Conservation (phyloP, 2,113 vertebrate species). For the Caracal caracal region DNA sequence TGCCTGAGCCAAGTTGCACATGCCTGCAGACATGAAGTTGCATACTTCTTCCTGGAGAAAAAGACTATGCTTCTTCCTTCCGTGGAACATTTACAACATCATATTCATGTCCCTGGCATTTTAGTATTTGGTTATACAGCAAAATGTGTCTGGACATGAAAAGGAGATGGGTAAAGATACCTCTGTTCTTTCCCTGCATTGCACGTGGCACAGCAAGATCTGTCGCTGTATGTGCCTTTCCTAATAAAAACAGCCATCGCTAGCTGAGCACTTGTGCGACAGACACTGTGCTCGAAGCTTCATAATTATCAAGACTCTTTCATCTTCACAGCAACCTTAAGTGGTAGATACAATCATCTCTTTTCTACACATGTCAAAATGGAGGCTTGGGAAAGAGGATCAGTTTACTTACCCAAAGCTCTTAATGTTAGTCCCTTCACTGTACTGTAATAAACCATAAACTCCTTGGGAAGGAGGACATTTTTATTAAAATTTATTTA, state of each 20-base stretch:
- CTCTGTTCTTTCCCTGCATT: background rate
- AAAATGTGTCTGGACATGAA: background rate
- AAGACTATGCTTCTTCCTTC: background rate
- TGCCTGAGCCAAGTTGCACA: background rate
- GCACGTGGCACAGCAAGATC: background rate
- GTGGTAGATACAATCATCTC: background rate
- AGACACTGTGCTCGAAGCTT: background rate
- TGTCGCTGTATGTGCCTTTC: background rate
- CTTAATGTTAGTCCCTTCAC: background rate
- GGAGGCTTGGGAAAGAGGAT: background rate
- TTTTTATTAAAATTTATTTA: slow-evolving; percentile 26
- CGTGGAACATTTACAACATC: background rate
- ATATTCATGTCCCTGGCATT: background rate
- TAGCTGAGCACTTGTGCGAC: background rate
- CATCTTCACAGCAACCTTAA: background rate
- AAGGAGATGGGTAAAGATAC: background rate
- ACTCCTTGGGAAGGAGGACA: background rate
- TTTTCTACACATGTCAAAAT: background rate
- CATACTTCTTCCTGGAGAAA: background rate
- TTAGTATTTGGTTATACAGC: background rate
- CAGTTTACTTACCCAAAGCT: background rate
- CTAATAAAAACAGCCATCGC: background rate
- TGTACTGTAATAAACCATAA: background rate
- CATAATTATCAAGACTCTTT: slow-evolving; percentile 35
- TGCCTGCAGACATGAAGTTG: background rate